Evolutionary conservation across 1,140 invertebrate genomes (phyloP).

Genomic region (Calephelis virginiensis): DNA sequence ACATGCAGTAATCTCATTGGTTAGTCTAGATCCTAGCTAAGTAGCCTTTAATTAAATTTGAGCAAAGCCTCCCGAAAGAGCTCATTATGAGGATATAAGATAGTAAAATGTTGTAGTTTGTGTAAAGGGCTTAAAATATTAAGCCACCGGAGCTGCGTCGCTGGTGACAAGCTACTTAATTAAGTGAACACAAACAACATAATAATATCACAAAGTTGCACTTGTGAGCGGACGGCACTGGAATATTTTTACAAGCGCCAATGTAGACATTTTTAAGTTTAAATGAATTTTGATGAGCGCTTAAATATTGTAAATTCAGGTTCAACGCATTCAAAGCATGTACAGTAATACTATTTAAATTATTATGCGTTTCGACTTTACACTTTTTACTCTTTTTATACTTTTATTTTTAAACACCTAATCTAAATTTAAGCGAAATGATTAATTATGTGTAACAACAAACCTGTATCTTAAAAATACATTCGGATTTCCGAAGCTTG

Average conservation of each 20-base stretch:
- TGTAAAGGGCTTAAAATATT: constrained; percentile 57
- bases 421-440: too few species aligned
- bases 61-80: constrained; percentile 42
- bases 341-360: too few species aligned
- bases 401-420: too few species aligned
- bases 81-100: constrained; percentile 45
- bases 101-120: constrained; percentile 47
- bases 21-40: background rate
- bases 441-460: too few species aligned
- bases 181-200: constrained; percentile 48
- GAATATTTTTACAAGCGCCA: background rate
- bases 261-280: background rate
- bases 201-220: constrained; percentile 34
- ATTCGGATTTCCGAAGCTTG: too few species aligned
- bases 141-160: constrained; percentile 43
- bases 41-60: constrained; percentile 43
- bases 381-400: too few species aligned
- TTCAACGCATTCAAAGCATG: background rate
- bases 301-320: background rate
- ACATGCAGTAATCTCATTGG: background rate
- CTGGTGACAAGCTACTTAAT: constrained; percentile 58
- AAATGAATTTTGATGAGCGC: background rate
- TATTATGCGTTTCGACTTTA: too few species aligned
- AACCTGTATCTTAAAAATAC: too few species aligned
- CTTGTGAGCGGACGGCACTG: constrained; percentile 12